Base-by-base conservation (phyloP, 2,888 invertebrate species). In the Protodeltote pygarga region DNA sequence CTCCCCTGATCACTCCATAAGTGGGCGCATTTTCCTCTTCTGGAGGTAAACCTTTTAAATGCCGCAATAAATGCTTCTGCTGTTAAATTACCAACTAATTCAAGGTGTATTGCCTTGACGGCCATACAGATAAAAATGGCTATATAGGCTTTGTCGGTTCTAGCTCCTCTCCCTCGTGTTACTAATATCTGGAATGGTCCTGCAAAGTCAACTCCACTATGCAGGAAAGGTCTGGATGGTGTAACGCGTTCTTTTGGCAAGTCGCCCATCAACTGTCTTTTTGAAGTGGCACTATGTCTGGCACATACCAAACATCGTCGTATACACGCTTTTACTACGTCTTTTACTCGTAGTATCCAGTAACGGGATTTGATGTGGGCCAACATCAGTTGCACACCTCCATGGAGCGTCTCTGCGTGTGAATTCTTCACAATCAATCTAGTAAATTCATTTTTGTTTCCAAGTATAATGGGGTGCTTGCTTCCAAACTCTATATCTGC, bases 1-100 rank as follows among this genome's bases (percentile, higher is more conserved):
- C 35, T 35, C 21, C 35, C 42, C 13, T 44, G 34, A 17, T 45
- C 45, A 21, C 42, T 41, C 33, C 41, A 37, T 37, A 44, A 14
- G 6, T 44, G 17, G 5, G 29, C 24, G 2, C 44, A 44, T 37
- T 24, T 37, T 1, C 35, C 35, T 44, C 44, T 6, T 29, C 37
- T 29, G 1, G 44, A 15, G 6, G 13, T n/a, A 15, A 45, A 31
- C 24, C 25, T 31, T 34, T 16, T 42, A 16, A 39, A 32, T 9
- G 42, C 34, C 4, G 28, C 34, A n/a, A 42, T 21, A 21, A 42
- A 34, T 6, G 42, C 20, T 34, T 20, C 37, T 9, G 37, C 13
- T 1, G 21, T 45, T 20, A 42, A 13, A 10, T 42, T n/a, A 5
- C 41, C 27, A 1, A 41, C 41, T n/a, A 34, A 11, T 27, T 41